Conservation (phyloP, 2,888 invertebrate species). For the Acanthosepion esculentum region DNA sequence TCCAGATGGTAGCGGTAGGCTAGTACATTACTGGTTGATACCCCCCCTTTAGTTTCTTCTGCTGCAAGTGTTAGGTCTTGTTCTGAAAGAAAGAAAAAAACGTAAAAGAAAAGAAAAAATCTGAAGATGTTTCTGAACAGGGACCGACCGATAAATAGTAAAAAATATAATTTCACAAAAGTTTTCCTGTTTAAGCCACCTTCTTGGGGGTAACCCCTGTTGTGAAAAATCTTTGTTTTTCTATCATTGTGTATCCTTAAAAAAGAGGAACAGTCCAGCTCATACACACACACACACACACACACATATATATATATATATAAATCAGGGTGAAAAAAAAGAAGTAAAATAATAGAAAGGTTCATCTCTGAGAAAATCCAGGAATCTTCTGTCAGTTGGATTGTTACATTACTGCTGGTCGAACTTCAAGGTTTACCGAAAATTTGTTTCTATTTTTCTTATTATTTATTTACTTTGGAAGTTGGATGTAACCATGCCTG, state of each 20-base stretch:
- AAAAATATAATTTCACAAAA: not conserved
- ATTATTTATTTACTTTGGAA: not conserved
- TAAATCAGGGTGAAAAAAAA: no score
- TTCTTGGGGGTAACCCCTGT: not conserved
- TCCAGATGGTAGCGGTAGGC: not conserved
- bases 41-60: not conserved
- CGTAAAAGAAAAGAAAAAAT: not conserved
- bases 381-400: not conserved
- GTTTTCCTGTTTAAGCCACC: constrained; percentile 2
- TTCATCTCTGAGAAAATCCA: not conserved
- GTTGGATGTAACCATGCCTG: not conserved
- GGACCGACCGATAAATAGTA: not conserved
- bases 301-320: no score
- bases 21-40: not conserved
- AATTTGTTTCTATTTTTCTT: not conserved
- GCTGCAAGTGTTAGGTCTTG: not conserved
- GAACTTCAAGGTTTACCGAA: not conserved
- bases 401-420: not conserved
- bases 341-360: not conserved
- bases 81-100: not conserved
- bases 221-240: not conserved
- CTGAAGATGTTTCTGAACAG: not conserved
- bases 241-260: not conserved
- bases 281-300: not conserved
- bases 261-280: not conserved